Conservation (phyloP, 2,797 vertebrate species). For the Ataeniobius toweri region DNA sequence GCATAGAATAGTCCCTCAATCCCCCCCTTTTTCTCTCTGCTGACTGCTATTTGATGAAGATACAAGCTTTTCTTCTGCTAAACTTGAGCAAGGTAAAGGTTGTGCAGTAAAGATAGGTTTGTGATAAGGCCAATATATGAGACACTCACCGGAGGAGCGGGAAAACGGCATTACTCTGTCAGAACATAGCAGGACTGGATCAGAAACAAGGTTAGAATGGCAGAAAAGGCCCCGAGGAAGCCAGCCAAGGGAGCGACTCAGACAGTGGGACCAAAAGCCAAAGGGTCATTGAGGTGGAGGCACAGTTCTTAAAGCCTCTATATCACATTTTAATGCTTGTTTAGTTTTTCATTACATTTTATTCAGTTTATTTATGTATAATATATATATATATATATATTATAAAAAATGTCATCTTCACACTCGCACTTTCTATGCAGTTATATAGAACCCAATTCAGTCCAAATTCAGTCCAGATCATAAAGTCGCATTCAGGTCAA, state of each 20-base stretch:
- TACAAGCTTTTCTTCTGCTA: slow-evolving; percentile 79
- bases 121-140: slow-evolving; percentile 70
- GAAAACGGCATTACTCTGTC: slow-evolving; percentile 61
- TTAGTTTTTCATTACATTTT: slow-evolving; percentile 10
- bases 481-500: neutral
- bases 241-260: slow-evolving; percentile 48
- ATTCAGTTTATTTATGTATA: neutral
- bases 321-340: slow-evolving; percentile 11
- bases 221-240: slow-evolving; percentile 55
- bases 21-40: slow-evolving; percentile 74
- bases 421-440: neutral
- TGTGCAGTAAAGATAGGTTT: slow-evolving; percentile 64
- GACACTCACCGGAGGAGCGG: slow-evolving; percentile 56
- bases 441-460: neutral
- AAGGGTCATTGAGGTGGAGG: slow-evolving; percentile 38
- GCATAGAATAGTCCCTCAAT: slow-evolving; percentile 84
- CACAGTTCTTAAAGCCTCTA: slow-evolving; percentile 18
- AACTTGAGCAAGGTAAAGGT: slow-evolving; percentile 70
- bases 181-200: slow-evolving; percentile 43
- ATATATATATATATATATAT: too few species aligned
- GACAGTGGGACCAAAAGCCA: slow-evolving; percentile 56
- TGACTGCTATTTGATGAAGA: slow-evolving; percentile 87
- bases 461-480: neutral
- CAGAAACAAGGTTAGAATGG: slow-evolving; percentile 73
- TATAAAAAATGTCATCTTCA: neutral